Evolutionary conservation across 2,888 invertebrate species (phyloP), one percentile per base, ranked within the genome.

Genomic region (Tetragonula carbonaria): DNA sequence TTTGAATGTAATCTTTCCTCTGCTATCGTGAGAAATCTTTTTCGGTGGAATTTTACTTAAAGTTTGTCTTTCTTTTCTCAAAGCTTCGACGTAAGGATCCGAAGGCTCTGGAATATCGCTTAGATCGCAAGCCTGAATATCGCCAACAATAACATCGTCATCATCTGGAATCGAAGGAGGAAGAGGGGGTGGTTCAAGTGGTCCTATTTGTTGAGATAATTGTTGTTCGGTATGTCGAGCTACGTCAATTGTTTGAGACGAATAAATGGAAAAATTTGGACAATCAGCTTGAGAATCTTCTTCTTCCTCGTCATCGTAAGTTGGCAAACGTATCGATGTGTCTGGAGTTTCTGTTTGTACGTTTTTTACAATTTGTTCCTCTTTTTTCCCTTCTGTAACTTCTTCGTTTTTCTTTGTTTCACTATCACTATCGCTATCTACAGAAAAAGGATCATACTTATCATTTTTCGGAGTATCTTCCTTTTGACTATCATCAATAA

Each of bases 201-300:
- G 94, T 59, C 94, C 94, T 4, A 94, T 93, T 74, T 94, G 94
- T 16, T 94, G 93, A 0, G 94, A 92, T 66, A 94, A 87, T 81
- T 94, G 93, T 80, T 95, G 93, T 74, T 94, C 95, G 0, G 95
- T 95, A 71, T 95, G 95, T 88, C 96, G 95, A 0, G 97, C 97
- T 74, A 97, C 96, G 88, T 97, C 97, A 92, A 97, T 97, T 83
- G 97, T 97, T 90, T 97, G 96, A 14, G 97, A 97, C 0, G 98
- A 98, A 94, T 98, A 98, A 87, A 98, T 97, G 18, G 97, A 97
- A 94, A 97, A 97, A 94, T 98, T 98, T 6, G 98, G 98, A 94
- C 98, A 98, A 90, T 97, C 97, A 1, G 97, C 97, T 84, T 96
- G 95, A 1, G 95, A 95, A 81, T 95, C 95, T 4, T 95, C 94